These are phyloP conservation scores for Orientallactaga sibirica DNA, from an alignment of 2,797 vertebrate genomes.

Conservation along the genomic window DNA sequence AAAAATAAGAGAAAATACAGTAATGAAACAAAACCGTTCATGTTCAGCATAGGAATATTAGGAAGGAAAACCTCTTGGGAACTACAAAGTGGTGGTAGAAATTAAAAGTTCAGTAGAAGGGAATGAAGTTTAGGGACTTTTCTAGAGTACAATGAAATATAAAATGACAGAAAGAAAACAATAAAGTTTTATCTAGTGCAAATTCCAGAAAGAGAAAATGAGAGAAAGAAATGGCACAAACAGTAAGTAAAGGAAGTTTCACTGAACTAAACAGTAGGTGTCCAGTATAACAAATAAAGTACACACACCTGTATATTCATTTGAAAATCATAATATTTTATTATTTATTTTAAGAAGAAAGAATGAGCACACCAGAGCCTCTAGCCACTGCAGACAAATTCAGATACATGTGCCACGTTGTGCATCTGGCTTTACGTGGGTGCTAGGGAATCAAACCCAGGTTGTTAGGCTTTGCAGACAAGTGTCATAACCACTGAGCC, in stretches of 20 bases:
- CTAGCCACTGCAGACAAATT: too few species aligned
- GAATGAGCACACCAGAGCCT: too few species aligned
- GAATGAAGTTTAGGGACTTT: neutral
- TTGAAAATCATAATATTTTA: too few species aligned
- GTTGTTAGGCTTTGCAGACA: too few species aligned
- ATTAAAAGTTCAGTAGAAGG: constrained; percentile 12
- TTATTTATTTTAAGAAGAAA: too few species aligned
- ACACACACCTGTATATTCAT: neutral
- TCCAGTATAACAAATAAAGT: constrained; percentile 2
- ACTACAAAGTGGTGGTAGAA: neutral
- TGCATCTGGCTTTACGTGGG: too few species aligned
- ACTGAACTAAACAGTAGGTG: neutral
- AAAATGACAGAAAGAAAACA: neutral
- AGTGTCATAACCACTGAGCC: too few species aligned
- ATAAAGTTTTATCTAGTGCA: neutral
- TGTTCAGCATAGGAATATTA: constrained; percentile 32
- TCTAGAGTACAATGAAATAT: neutral
- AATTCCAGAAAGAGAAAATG: constrained; percentile 20
- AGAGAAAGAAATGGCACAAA: neutral
- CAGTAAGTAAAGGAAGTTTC: constrained; percentile 1
- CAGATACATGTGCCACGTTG: too few species aligned
- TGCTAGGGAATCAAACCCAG: too few species aligned
- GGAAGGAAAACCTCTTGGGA: constrained; percentile 1
- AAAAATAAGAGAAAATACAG: neutral
- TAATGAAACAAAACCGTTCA: neutral